Base-by-base conservation (phyloP, 2,888 invertebrate species). In the Cynaeus angustus region DNA sequence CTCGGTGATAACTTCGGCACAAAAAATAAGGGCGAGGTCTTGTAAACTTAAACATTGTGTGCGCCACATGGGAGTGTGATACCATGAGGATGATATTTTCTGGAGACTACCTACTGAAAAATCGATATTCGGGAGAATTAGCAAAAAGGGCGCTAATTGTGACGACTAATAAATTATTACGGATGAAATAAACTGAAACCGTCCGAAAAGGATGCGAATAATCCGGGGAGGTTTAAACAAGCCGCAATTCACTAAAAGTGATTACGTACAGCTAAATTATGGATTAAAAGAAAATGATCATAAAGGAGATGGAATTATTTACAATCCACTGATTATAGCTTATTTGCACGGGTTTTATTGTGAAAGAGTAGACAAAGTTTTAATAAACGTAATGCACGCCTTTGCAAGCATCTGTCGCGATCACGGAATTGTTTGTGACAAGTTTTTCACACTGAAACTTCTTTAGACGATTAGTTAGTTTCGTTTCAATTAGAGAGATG, bases 281-380 rank as follows among this genome's bases (percentile, higher is more conserved):
- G 38, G 37, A 55, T 38, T 38, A 55, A 55, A 55, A 55, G 55
- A 55, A 55, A 55, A 7, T 38, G 55, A 55, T 55, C 55, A 12
- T n/a, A 41, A 13, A 41, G 41, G 10, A n/a, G 41, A 41, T 10
- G 41, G n/a, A 41, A 41, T 41, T 41, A 41, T 41, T 41, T 41
- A 41, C 21, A 4, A 4, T 13, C 10, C 41, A 12, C 41, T 12
- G 41, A 6, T 6, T 13, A 12, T 41, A n/a, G 9, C 6, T 7
- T 41, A 41, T 41, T 41, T 41, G 41, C 10, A 41, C 12, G 12
- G 10, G 13, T 41, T 41, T 41, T 12, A 41, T 41, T 12, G 41
- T 10, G 3, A 41, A 12, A 10, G 6, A 6, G 41, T 12, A 12
- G 3, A 2, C 10, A 2, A 41, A 41, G 12, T 41, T 12, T 41